phyloP scores from a whole-genome alignment of 2,888 invertebrate genomes.

The Uropetala carovei region DNA sequence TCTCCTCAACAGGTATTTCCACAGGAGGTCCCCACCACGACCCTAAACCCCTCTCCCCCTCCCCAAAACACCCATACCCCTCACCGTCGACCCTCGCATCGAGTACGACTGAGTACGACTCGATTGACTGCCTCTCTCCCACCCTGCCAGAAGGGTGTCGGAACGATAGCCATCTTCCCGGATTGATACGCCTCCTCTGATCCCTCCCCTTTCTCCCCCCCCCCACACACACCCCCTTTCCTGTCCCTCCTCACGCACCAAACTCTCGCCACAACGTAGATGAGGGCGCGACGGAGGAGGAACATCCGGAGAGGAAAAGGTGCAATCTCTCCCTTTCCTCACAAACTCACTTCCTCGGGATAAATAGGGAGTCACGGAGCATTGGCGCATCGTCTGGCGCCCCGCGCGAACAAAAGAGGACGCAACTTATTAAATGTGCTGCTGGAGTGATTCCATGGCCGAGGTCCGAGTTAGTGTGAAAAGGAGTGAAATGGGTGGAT shows the following conservation, averaged over 20 bases:
- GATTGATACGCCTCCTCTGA: background rate
- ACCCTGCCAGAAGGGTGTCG: too few relatives aligned
- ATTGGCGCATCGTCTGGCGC: constrained; percentile 60
- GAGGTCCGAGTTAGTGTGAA: constrained; percentile 48
- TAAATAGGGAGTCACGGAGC: constrained; percentile 31
- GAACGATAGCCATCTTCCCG: too few relatives aligned
- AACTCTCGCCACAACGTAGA: background rate
- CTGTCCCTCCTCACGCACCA: too few relatives aligned
- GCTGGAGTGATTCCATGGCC: constrained; percentile 58
- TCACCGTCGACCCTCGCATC: too few relatives aligned
- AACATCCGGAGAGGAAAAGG: too few relatives aligned
- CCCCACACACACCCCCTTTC: background rate
- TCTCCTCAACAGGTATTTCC: constrained; percentile 25
- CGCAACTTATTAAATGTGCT: constrained; percentile 57
- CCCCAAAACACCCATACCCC: background rate
- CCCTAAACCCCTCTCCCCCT: background rate
- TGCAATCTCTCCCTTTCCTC: too few relatives aligned
- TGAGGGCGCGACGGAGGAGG: background rate
- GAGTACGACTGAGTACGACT: too few relatives aligned
- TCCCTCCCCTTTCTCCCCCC: background rate
- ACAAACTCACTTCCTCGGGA: background rate
- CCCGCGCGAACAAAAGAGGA: background rate
- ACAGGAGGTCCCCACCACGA: background rate
- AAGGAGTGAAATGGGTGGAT: constrained; percentile 55
- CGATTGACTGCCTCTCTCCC: too few relatives aligned